Evolutionary conservation across 2,797 vertebrate genomes (phyloP).

Genomic region (Mus spretus): DNA sequence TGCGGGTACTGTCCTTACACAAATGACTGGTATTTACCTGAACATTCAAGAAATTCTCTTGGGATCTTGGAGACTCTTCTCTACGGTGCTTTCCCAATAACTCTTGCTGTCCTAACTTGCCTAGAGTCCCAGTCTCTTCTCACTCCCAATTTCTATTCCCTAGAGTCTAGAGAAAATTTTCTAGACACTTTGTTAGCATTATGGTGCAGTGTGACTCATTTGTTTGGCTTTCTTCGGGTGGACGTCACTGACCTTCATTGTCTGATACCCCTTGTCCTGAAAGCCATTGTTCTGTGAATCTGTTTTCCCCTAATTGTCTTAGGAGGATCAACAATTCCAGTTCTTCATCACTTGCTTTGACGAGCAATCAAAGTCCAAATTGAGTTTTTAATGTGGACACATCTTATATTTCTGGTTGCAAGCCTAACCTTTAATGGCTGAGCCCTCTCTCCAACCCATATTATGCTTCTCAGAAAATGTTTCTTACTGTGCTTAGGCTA

Average conservation of each 20-base stretch:
- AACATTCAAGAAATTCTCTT: conserved; percentile 2
- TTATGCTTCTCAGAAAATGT: background rate
- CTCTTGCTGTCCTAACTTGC: background rate
- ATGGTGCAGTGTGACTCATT: background rate
- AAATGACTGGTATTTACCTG: background rate
- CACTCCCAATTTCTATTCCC: background rate
- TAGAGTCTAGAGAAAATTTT: background rate
- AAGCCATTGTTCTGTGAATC: background rate
- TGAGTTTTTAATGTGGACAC: background rate
- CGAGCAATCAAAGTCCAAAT: background rate
- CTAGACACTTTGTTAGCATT: background rate
- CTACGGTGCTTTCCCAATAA: background rate
- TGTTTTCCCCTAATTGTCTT: background rate
- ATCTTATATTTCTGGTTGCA: background rate
- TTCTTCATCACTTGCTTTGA: background rate
- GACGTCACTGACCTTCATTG: background rate
- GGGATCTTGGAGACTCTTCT: background rate
- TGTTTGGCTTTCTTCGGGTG: background rate
- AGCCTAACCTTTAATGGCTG: background rate
- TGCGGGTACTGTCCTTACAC: background rate
- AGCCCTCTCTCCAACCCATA: background rate
- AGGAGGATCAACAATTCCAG: background rate
- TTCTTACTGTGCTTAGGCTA: background rate
- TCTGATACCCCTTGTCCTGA: background rate
- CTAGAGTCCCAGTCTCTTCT: background rate